A percentile compares a stretch with the other conserved stretches of the same genome.
phyloP scores from a whole-genome alignment of 2,888 invertebrate species.

The Tuta absoluta region DNA sequence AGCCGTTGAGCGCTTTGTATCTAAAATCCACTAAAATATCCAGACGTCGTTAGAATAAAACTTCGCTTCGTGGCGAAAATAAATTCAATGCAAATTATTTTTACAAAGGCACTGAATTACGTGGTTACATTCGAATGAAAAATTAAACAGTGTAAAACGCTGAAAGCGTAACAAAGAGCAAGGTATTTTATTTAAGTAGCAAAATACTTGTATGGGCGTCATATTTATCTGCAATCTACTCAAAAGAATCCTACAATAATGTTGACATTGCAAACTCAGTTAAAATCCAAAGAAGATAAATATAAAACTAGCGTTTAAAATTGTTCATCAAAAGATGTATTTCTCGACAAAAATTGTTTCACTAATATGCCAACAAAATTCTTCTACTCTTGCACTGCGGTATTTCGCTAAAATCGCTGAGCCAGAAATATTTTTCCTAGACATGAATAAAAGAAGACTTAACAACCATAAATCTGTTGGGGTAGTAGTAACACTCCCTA shows the following conservation, averaged over 20 bases:
- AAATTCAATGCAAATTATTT: neutral
- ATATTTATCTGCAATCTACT: no score
- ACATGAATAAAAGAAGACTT: neutral
- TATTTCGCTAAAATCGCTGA: constrained; percentile 41
- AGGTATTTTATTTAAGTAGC: neutral
- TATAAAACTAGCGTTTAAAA: no score
- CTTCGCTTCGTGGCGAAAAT: no score
- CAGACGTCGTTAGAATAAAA: neutral
- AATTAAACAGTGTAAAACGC: neutral
- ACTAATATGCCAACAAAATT: no score
- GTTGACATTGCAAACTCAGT: no score
- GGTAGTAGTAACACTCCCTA: neutral
- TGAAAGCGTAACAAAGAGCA: neutral
- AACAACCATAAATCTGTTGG: neutral
- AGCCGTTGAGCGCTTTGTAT: neutral
- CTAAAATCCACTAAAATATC: neutral
- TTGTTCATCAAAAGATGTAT: no score
- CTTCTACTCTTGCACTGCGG: no score
- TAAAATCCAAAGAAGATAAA: no score
- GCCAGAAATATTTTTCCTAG: constrained; percentile 38
- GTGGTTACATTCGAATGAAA: neutral
- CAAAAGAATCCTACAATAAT: no score
- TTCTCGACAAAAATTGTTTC: no score
- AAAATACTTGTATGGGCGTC: no score
- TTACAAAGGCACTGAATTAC: neutral